These are phyloP conservation scores for Sebastes kiyomatsui DNA, from an alignment of 2,797 vertebrate species.

Conservation along the genomic window DNA sequence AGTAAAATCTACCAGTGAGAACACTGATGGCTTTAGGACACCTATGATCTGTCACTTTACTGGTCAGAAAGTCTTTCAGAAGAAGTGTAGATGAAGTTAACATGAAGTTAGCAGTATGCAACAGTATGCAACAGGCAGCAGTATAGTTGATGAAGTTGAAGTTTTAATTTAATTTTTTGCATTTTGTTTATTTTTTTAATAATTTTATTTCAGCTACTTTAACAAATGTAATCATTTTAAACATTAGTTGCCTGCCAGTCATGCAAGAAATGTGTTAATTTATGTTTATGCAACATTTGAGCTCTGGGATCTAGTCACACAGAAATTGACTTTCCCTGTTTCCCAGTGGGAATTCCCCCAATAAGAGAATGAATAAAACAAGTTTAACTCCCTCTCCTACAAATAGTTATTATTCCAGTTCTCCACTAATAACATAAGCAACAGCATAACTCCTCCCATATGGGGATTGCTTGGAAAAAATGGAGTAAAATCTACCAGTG, in stretches of 20 bases:
- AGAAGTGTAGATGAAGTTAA: conserved; percentile 9
- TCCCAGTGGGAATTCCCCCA: not conserved
- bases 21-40: not conserved
- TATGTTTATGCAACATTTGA: not conserved
- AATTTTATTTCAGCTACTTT: too few species aligned
- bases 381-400: too few species aligned
- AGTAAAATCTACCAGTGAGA: not conserved
- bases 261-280: not conserved
- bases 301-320: not conserved
- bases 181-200: too few species aligned
- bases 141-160: too few species aligned
- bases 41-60: not conserved
- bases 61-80: not conserved
- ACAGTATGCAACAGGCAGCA: too few species aligned
- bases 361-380: not conserved
- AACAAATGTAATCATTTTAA: too few species aligned
- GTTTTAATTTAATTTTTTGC: too few species aligned
- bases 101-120: conserved; percentile 14
- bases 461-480: not conserved
- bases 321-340: too few species aligned
- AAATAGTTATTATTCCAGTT: not conserved
- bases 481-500: not conserved
- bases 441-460: conserved; percentile 45
- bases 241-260: not conserved
- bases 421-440: conserved; percentile 6